These are phyloP conservation scores for Brienomyrus longianalis DNA, from an alignment of 2,113 vertebrate genomes.

Conservation along the genomic window DNA sequence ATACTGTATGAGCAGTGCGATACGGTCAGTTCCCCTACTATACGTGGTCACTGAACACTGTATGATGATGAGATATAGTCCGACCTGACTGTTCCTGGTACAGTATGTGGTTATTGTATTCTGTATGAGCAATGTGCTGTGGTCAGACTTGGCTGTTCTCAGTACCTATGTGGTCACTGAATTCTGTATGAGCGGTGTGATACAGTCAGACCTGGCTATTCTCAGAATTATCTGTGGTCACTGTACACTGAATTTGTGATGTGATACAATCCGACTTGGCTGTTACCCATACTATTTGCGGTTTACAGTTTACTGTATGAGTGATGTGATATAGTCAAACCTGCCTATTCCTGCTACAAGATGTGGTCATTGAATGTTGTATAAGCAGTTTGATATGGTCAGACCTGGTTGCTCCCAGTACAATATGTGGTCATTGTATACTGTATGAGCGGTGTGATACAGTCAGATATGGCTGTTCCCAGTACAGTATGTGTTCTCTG, in stretches of 20 bases:
- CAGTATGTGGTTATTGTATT: too few relatives aligned
- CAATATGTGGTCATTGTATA: neutral
- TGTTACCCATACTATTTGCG: neutral
- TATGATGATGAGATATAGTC: neutral
- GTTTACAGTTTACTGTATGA: neutral
- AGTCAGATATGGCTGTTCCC: neutral
- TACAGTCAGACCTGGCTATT: neutral
- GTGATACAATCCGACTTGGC: neutral
- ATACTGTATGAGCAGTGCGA: neutral
- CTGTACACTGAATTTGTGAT: neutral
- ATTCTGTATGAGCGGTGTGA: neutral
- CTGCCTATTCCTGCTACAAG: neutral
- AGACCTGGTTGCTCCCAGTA: neutral
- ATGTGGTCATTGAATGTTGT: neutral
- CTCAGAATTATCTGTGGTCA: neutral
- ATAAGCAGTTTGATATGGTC: neutral
- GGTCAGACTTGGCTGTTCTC: too few relatives aligned
- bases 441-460: neutral
- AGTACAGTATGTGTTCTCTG: neutral
- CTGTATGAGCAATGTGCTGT: too few relatives aligned
- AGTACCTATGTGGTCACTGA: neutral
- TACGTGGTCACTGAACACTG: neutral
- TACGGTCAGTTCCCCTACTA: neutral
- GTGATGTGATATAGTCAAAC: neutral
- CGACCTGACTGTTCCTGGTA: neutral